Base-by-base conservation (phyloP, 2,888 invertebrate species). In the Acrobasis repandana region DNA sequence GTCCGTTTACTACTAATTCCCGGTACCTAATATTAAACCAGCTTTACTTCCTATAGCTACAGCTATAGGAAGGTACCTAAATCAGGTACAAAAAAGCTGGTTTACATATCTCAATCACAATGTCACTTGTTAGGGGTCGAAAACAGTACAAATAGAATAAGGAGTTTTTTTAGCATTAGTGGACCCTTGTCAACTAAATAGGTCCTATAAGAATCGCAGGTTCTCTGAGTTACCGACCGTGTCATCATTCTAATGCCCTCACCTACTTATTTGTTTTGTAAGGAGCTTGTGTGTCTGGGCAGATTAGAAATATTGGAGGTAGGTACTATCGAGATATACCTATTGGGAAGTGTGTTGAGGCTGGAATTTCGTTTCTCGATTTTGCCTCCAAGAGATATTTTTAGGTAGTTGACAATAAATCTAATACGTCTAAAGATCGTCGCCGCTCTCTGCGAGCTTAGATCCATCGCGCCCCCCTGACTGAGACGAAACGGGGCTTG, bases 121-220 rank as follows among this genome's bases (percentile, higher is more conserved):
- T 43, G 43, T 43, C n/a, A 43, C 3, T 1, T 11, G 43, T 43
- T n/a, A 43, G 43, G 43, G 43, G 14, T n/a, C n/a, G 43, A 43
- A n/a, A 43, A 43, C 43, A n/a, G 14, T 10, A 43, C 1, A 14
- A 43, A 38, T 38, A 38, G 11, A 43, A 43, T 10, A 43, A 10
- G 14, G 10, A 10, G 43, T 4, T 43, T 43, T 43, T 38, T 38
- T 38, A 36, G 36, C 36, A 36, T 36, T 38, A 38, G 14, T 14
- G n/a, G n/a, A 43, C 43, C 43, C 43, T 43, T 43, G 43, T 43
- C 43, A 43, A 43, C 43, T 14, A 43, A n/a, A 43, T n/a, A 43
- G 43, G 4, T 43, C 28, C 4, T 28, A 28, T n/a, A 5, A 14
- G 0, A 43, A 43, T n/a, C 11, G n/a, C 1, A 6, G 43, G 43